Evolutionary conservation across 2,888 invertebrate genomes (phyloP), one percentile per base, ranked within the genome.

Genomic region (Mythimna pallens): DNA sequence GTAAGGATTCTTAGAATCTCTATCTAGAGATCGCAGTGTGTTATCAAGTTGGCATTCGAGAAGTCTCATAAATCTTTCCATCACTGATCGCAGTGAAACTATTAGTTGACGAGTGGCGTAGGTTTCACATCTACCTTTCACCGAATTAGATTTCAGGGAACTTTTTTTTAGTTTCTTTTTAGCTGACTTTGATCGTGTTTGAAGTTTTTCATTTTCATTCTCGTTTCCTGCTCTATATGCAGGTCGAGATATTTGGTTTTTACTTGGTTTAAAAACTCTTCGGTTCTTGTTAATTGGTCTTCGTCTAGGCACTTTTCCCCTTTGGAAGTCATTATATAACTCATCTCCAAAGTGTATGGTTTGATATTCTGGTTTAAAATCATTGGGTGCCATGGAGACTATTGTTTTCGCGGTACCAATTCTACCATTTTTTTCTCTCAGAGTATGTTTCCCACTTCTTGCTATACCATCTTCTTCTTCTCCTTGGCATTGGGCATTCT

Each of bases 21-120:
- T 52, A 47, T 43, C 43, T 52, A n/a, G 5, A n/a, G 82, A 77
- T 76, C 85, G 76, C 17, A 82, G 58, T 0, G 85, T 86, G 9
- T 82, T 73, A 63, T 85, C 86, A 25, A 73, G 22, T 73, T 76
- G 30, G 69, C 87, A 86, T 62, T 85, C 83, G 10, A 69, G 64
- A 25, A 77, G 71, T 1, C 65, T n/a, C 58, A 70, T 65, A 57
- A 70, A 86, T 25, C 85, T 58, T 66, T 85, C 73, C 55, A 86
- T 77, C 9, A 76, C 70, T n/a, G 76, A 65, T 54, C 80, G 66
- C 9, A 86, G 63, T 50, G 72, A 61, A 43, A 70, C 30, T 14
- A 70, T 47, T 50, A 85, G 70, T 69, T 80, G 78, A 8, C 76
- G 74, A 63, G 40, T 74, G 9, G 79, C 82, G 50, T 64, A 77